These are phyloP conservation scores for Prosopocoilus inquinatus DNA, from an alignment of 2,888 invertebrate genomes.

Conservation along the genomic window DNA sequence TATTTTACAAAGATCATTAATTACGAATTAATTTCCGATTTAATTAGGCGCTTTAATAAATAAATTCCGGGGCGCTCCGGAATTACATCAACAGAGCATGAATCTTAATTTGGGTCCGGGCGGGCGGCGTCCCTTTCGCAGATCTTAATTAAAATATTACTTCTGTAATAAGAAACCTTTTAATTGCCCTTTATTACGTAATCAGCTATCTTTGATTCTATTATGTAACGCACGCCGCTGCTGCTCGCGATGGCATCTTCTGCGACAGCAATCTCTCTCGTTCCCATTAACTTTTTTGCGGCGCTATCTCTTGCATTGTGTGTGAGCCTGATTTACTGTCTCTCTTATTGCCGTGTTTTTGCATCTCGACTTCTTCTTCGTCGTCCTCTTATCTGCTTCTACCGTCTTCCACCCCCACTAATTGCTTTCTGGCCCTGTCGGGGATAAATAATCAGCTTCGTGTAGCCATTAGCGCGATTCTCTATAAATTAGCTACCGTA, in stretches of 20 bases:
- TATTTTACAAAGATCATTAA: no score
- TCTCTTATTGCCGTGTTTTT: conserved; percentile 38
- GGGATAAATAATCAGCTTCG: conserved; percentile 43
- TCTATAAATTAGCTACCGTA: conserved; percentile 40
- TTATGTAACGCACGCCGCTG: background rate
- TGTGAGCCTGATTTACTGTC: conserved; percentile 34
- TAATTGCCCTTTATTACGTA: background rate
- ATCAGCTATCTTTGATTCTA: background rate
- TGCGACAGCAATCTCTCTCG: conserved; percentile 30
- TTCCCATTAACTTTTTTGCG: conserved; percentile 35
- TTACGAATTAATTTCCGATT: no score
- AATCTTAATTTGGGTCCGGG: background rate
- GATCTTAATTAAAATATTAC: conserved; percentile 5
- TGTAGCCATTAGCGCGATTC: conserved; percentile 42
- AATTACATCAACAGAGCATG: background rate
- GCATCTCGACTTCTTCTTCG: conserved; percentile 37
- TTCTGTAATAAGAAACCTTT: conserved; percentile 3
- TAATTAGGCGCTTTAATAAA: no score
- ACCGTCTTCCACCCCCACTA: conserved; percentile 31
- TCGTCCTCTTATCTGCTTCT: conserved; percentile 24
- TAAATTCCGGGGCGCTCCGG: background rate
- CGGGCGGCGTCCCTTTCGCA: background rate
- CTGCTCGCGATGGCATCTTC: background rate
- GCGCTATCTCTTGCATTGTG: conserved; percentile 33
- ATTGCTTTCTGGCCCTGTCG: conserved; percentile 38